Conservation (phyloP, 2,888 invertebrate species). For the Tethea ocularis region DNA sequence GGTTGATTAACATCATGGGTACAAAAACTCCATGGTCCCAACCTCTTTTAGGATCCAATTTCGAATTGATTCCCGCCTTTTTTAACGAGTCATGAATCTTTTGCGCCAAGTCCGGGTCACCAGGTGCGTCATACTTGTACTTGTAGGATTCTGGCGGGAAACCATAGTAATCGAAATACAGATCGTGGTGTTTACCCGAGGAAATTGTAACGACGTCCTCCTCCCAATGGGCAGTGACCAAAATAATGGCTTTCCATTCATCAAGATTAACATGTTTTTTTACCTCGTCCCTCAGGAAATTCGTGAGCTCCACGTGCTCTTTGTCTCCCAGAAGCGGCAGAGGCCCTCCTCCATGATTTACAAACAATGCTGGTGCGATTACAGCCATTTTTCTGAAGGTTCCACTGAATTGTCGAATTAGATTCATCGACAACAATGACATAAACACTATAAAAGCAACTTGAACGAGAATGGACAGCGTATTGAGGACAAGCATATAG, state of each 20-base stretch:
- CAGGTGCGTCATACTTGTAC: slow-evolving; percentile 73
- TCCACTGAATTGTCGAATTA: slow-evolving; percentile 65
- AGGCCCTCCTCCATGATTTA: slow-evolving; percentile 78
- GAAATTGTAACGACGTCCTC: slow-evolving; percentile 71
- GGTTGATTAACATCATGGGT: slow-evolving; percentile 77
- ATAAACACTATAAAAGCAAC: slow-evolving; percentile 71
- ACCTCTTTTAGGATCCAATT: slow-evolving; percentile 67
- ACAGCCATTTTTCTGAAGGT: slow-evolving; percentile 62
- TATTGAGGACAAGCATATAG: slow-evolving; percentile 77
- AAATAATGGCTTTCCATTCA: slow-evolving; percentile 68
- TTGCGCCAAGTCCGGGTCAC: slow-evolving; percentile 65
- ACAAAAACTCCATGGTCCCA: slow-evolving; percentile 81
- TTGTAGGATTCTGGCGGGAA: slow-evolving; percentile 75
- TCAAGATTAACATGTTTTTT: slow-evolving; percentile 68
- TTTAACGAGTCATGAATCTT: slow-evolving; percentile 58
- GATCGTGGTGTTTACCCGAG: slow-evolving; percentile 65
- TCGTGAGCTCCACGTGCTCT: slow-evolving; percentile 66
- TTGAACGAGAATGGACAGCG: slow-evolving; percentile 67
- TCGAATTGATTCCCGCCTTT: slow-evolving; percentile 63
- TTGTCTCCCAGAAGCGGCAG: slow-evolving; percentile 71
- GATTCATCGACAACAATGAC: slow-evolving; percentile 75
- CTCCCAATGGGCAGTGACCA: slow-evolving; percentile 79
- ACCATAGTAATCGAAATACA: slow-evolving; percentile 77
- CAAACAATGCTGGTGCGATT: slow-evolving; percentile 73
- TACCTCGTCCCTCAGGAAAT: slow-evolving; percentile 66